Percentiles rank a stretch among this genome's conserved stretches.
These are phyloP conservation scores for Campoletis sonorensis DNA, from an alignment of 1,140 invertebrate genomes.

Conservation along the genomic window DNA sequence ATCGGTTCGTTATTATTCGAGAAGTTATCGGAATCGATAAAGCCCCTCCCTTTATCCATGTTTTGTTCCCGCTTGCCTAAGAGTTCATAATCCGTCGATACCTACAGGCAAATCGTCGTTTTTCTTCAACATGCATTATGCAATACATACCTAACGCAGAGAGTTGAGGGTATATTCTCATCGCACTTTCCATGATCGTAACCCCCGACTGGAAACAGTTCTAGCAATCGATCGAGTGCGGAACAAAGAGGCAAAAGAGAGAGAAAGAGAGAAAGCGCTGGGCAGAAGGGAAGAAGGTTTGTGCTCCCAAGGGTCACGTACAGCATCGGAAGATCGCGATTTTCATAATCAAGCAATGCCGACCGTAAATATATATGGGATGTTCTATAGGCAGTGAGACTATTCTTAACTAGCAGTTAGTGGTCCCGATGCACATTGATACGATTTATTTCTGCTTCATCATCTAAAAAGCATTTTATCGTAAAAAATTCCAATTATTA, in stretches of 20 bases:
- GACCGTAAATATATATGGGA: neutral
- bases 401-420: neutral
- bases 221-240: slow-evolving; percentile 34
- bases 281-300: slow-evolving; percentile 8
- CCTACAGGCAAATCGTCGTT: slow-evolving; percentile 40
- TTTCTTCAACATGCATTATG: slow-evolving; percentile 37
- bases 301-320: slow-evolving; percentile 38
- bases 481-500: too few species aligned
- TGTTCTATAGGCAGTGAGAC: neutral
- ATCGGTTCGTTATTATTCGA: slow-evolving; percentile 15
- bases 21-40: slow-evolving; percentile 30
- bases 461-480: too few species aligned
- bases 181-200: neutral
- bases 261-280: neutral
- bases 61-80: slow-evolving; percentile 23
- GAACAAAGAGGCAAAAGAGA: slow-evolving; percentile 27
- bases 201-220: slow-evolving; percentile 37
- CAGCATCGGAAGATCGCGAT: slow-evolving; percentile 36
- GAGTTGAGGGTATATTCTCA: neutral
- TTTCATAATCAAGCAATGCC: slow-evolving; percentile 38
- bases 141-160: slow-evolving; percentile 12
- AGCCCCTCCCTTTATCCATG: neutral
- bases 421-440: too few species aligned
- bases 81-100: slow-evolving; percentile 38
- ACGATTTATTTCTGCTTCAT: too few species aligned